Percentiles rank a stretch among this genome's conserved stretches.
phyloP scores from a whole-genome alignment of 1,140 invertebrate species.

The Aphidius ervi region DNA sequence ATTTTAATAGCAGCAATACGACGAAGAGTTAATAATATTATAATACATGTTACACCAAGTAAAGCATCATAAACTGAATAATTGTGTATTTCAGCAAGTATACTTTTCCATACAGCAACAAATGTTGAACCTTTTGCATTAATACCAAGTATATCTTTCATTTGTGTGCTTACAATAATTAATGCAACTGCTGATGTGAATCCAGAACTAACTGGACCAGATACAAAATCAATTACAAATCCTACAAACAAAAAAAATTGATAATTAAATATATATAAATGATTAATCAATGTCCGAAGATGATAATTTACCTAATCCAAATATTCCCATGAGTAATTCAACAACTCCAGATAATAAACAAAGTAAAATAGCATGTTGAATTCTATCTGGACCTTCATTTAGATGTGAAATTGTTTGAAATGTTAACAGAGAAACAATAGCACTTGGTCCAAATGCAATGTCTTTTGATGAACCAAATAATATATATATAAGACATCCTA shows the following conservation, averaged over 20 bases:
- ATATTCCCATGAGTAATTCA: constrained; percentile 78
- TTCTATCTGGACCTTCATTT: constrained; percentile 47
- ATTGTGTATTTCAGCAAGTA: constrained; percentile 60
- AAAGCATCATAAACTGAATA: constrained; percentile 64
- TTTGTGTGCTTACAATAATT: constrained; percentile 83
- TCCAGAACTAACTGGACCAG: constrained; percentile 85
- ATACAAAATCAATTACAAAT: constrained; percentile 91
- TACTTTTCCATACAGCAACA: constrained; percentile 66
- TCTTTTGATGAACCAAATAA: constrained; percentile 87
- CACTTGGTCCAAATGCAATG: constrained; percentile 82
- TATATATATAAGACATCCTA: constrained; percentile 88
- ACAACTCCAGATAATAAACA: constrained; percentile 76
- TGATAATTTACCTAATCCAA: constrained; percentile 69
- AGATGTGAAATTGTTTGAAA: constrained; percentile 66
- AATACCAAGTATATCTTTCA: constrained; percentile 81
- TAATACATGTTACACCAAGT: constrained; percentile 69
- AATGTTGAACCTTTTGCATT: constrained; percentile 70
- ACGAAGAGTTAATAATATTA: constrained; percentile 66
- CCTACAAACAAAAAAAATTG: constrained; percentile 54
- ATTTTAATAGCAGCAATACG: constrained; percentile 57
- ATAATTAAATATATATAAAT: no score
- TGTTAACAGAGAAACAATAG: constrained; percentile 77
- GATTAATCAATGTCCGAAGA: no score
- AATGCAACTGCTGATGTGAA: constrained; percentile 91
- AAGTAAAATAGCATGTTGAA: constrained; percentile 73